Evolutionary conservation across 2,113 vertebrate species (phyloP).

Genomic region (Phoxinus phoxinus): DNA sequence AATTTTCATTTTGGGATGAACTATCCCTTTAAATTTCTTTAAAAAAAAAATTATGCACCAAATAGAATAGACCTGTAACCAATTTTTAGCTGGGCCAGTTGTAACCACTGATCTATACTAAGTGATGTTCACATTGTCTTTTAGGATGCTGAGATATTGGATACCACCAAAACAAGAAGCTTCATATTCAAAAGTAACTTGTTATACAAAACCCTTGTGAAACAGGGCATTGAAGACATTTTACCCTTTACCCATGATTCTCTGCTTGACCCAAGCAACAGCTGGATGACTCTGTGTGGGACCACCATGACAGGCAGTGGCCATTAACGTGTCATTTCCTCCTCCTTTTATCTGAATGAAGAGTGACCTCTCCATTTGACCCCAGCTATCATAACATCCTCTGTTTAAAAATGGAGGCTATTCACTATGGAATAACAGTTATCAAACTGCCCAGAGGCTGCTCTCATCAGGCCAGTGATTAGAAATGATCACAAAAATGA

Average conservation of each 20-base stretch:
- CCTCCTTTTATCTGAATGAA: constrained; percentile 86
- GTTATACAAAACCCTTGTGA: constrained; percentile 6
- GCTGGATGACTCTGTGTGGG: constrained; percentile 56
- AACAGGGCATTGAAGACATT: constrained; percentile 21
- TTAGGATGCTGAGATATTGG: not conserved
- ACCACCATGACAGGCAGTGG: constrained; percentile 77
- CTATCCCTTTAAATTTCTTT: no score
- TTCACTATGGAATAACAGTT: constrained; percentile 77
- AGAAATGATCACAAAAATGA: constrained; percentile 79
- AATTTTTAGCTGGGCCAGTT: not conserved
- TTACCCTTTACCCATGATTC: constrained; percentile 25
- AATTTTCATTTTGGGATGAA: no score
- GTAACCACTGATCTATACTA: not conserved
- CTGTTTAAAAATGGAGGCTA: constrained; percentile 84
- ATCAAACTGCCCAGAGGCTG: constrained; percentile 80
- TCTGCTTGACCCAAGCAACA: constrained; percentile 53
- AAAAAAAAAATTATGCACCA: no score
- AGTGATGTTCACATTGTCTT: not conserved
- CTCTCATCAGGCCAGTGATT: constrained; percentile 81
- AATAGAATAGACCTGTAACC: not conserved
- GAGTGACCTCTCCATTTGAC: constrained; percentile 79
- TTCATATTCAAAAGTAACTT: not conserved
- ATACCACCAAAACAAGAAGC: not conserved
- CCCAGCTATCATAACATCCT: constrained; percentile 88
- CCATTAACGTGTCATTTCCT: constrained; percentile 87